Conservation (phyloP, 2,888 invertebrate genomes). For the Agapetus fuscipes region DNA sequence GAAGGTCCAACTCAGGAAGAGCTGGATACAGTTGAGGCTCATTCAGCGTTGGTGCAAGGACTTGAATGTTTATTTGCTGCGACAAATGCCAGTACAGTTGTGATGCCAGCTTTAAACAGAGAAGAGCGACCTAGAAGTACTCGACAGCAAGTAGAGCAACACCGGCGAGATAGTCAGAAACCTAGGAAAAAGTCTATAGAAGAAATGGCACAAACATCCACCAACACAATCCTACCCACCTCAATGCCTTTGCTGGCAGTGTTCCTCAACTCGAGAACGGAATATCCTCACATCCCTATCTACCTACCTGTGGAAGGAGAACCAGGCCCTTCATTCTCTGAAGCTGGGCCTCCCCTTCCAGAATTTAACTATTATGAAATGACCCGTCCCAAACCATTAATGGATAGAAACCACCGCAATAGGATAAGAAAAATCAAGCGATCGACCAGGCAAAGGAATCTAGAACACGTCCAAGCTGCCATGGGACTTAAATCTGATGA, state of each 20-base stretch:
- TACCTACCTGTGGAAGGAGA: constrained; percentile 33
- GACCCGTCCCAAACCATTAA: constrained; percentile 36
- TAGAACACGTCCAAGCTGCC: constrained; percentile 34
- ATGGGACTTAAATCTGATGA: constrained; percentile 30
- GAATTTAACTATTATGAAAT: constrained; percentile 29
- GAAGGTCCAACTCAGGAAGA: constrained; percentile 31
- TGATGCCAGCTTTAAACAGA: constrained; percentile 34
- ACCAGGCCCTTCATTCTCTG: constrained; percentile 24
- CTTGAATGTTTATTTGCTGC: constrained; percentile 43
- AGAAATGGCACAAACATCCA: constrained; percentile 55
- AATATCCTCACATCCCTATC: constrained; percentile 38
- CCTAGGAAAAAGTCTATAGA: constrained; percentile 45
- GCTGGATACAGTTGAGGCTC: constrained; percentile 44
- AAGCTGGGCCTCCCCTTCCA: constrained; percentile 24
- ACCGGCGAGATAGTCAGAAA: constrained; percentile 27
- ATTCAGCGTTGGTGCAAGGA: constrained; percentile 47
- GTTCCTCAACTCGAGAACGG: constrained; percentile 51
- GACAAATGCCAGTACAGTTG: constrained; percentile 41
- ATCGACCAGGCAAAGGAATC: constrained; percentile 42
- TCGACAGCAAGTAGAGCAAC: constrained; percentile 34
- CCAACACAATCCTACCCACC: constrained; percentile 54
- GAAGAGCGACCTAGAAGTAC: constrained; percentile 35
- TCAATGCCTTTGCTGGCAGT: constrained; percentile 54
- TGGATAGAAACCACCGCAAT: constrained; percentile 42
- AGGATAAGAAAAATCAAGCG: constrained; percentile 47